A percentile compares a stretch with the other conserved stretches of the same genome.
Conservation (phyloP, 2,888 invertebrate species). For the Oasisia sp. region DNA sequence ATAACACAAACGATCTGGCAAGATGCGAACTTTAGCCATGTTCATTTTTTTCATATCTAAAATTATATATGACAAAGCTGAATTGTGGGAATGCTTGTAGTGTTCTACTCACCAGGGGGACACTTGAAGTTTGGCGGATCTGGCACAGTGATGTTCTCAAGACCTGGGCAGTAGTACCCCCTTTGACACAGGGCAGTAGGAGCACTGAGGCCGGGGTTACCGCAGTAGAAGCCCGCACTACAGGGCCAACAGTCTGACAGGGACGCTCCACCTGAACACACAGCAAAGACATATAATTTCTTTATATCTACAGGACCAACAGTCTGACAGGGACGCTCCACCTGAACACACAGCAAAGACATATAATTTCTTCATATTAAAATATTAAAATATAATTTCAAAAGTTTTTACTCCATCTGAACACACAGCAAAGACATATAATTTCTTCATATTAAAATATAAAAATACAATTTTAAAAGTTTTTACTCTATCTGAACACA, state of each 20-base stretch:
- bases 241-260: conserved; percentile 58
- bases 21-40: no score
- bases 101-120: conserved; percentile 50
- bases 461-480: no score
- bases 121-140: conserved; percentile 52
- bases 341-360: conserved; percentile 31
- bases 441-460: no score
- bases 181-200: conserved; percentile 53
- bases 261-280: conserved; percentile 45
- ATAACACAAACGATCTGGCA: no score
- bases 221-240: conserved; percentile 59
- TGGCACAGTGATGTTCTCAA: conserved; percentile 50
- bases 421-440: no score
- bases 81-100: not conserved
- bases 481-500: no score
- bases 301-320: no score
- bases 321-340: conserved; percentile 47
- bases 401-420: no score
- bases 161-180: conserved; percentile 63
- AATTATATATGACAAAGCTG: not conserved
- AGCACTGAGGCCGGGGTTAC: conserved; percentile 49
- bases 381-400: no score
- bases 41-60: no score
- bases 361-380: no score
- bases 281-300: not conserved